Conservation (phyloP, 1,140 invertebrate genomes). For the Magallana ariakensis region DNA sequence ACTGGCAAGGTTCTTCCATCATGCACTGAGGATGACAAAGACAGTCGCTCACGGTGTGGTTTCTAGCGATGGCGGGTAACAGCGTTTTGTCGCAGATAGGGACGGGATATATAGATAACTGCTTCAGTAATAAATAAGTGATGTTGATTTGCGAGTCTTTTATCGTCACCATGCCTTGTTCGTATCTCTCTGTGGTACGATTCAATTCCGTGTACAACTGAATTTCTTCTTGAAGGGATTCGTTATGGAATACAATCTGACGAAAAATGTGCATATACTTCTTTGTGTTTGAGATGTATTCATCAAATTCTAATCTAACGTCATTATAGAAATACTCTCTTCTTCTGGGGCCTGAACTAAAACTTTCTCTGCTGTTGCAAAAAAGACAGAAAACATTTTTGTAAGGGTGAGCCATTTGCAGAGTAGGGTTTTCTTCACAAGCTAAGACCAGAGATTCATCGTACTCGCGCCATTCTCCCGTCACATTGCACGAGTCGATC, state of each 20-base stretch:
- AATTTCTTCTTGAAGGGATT: neutral
- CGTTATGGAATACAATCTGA: neutral
- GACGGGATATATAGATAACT: neutral
- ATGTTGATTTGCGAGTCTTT: neutral
- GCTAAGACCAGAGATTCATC: neutral
- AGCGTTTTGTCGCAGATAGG: neutral
- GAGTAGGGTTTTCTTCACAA: conserved; percentile 3
- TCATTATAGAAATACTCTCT: neutral
- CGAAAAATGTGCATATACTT: neutral
- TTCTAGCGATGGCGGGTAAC: neutral
- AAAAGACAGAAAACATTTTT: conserved; percentile 43
- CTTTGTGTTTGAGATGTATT: neutral
- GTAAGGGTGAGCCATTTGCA: conserved; percentile 22
- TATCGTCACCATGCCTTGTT: neutral
- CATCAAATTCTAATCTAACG: neutral
- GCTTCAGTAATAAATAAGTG: neutral
- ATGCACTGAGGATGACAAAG: neutral
- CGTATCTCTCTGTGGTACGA: neutral
- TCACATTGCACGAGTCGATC: neutral
- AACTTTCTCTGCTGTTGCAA: neutral
- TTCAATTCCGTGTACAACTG: neutral
- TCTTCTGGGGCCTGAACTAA: too few relatives aligned
- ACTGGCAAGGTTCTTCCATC: neutral
- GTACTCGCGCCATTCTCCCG: neutral
- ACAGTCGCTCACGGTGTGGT: neutral